Conservation (phyloP, 2,113 vertebrate genomes). For the Ellobius talpinus region DNA sequence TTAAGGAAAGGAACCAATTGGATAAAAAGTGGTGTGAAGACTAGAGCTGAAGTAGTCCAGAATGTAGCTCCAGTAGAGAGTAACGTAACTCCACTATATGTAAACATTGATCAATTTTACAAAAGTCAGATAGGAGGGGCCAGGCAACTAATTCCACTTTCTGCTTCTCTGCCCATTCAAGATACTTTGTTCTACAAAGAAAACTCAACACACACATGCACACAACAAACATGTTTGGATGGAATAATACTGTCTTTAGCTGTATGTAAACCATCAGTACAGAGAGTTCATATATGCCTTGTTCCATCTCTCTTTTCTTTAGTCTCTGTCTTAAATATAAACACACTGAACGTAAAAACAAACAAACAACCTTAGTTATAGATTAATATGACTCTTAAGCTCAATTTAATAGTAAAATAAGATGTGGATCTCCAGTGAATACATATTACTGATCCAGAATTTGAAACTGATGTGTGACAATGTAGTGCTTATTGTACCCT, state of each 20-base stretch:
- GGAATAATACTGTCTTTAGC: not conserved
- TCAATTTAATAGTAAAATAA: not conserved
- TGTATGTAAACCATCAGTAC: not conserved
- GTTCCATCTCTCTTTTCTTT: not conserved
- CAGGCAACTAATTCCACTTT: not conserved
- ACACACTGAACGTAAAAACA: not conserved
- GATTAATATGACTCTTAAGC: not conserved
- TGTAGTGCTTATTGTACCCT: fast-evolving
- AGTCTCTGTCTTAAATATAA: not conserved
- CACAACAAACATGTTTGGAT: not conserved
- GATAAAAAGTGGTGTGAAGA: not conserved
- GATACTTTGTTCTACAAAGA: not conserved
- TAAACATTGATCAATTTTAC: not conserved
- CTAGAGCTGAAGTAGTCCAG: not conserved
- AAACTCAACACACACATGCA: not conserved
- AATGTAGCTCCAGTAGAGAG: not conserved
- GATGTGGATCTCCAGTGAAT: not conserved
- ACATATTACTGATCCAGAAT: not conserved
- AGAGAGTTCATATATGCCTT: not conserved
- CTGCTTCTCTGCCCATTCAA: not conserved
- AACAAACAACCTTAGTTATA: fast-evolving
- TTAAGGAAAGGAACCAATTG: not conserved
- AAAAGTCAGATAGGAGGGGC: not conserved
- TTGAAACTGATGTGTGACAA: not conserved
- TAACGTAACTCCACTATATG: not conserved